These are phyloP conservation scores for Anolis carolinensis DNA, from an alignment of 2,113 vertebrate species.

Conservation along the genomic window DNA sequence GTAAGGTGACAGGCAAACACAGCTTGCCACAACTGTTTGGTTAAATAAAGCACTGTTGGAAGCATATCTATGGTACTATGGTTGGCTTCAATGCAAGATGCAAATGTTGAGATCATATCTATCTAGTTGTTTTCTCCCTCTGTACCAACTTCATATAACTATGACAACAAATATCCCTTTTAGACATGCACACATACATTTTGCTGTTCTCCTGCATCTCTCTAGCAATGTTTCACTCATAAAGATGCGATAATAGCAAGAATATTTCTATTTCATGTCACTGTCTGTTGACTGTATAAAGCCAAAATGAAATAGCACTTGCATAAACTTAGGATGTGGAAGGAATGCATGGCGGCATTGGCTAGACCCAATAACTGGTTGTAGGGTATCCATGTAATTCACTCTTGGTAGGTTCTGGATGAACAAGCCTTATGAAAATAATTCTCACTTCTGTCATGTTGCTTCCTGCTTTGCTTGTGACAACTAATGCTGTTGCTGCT, in stretches of 20 bases:
- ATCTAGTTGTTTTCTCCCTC: neutral
- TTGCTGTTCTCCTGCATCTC: neutral
- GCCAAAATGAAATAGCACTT: neutral
- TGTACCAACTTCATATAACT: neutral
- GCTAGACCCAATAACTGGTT: neutral
- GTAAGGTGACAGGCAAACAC: neutral
- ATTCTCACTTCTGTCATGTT: no score
- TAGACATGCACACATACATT: neutral
- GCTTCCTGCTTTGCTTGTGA: neutral
- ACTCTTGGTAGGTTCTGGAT: neutral
- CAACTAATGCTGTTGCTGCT: neutral
- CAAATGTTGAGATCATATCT: neutral
- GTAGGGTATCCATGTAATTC: neutral
- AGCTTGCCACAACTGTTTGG: slow-evolving; percentile 2
- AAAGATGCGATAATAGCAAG: neutral
- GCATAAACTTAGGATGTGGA: neutral
- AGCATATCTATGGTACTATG: neutral
- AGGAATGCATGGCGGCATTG: neutral
- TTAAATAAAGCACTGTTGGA: slow-evolving; percentile 1
- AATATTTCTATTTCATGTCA: neutral
- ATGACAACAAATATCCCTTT: neutral
- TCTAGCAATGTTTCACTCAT: neutral
- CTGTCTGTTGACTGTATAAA: neutral
- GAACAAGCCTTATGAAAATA: neutral
- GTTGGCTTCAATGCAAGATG: neutral